phyloP scores from a whole-genome alignment of 1,140 invertebrate genomes.

The Ips typographus region DNA sequence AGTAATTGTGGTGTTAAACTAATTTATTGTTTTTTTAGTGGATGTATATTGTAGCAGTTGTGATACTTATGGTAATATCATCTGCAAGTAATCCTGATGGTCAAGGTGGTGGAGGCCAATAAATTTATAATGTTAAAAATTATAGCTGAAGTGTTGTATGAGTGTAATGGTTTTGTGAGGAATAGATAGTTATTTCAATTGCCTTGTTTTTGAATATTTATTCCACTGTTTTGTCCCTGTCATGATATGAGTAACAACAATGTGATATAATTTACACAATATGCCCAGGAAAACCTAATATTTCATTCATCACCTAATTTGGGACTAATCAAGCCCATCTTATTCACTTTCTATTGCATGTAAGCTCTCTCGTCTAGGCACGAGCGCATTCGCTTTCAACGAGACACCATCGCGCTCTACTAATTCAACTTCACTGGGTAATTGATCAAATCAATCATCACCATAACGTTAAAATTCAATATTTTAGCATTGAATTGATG shows the following conservation, averaged over 20 bases:
- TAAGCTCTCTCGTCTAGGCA: too few relatives aligned
- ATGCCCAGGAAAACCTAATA: too few relatives aligned
- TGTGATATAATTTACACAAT: too few relatives aligned
- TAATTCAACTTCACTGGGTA: too few relatives aligned
- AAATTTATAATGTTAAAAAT: conserved; percentile 1
- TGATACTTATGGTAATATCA: conserved; percentile 82
- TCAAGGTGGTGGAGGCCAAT: conserved; percentile 37
- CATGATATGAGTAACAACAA: too few relatives aligned
- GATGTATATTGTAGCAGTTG: conserved; percentile 92
- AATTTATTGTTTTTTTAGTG: conserved; percentile 68
- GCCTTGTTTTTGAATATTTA: neutral
- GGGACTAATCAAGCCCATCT: neutral
- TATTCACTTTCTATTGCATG: neutral
- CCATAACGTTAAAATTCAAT: too few relatives aligned
- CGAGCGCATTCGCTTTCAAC: too few relatives aligned
- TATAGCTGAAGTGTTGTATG: neutral
- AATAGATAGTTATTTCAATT: conserved; percentile 1
- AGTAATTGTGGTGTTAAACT: neutral
- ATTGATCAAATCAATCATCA: too few relatives aligned
- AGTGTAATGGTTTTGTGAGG: neutral
- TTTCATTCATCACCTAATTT: neutral
- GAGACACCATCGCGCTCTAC: too few relatives aligned
- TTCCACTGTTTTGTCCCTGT: too few relatives aligned
- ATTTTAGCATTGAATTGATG: too few relatives aligned
- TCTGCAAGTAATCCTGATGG: conserved; percentile 78